Percentiles rank a stretch among this genome's conserved stretches.
phyloP scores from a whole-genome alignment of 2,888 invertebrate species.

The Dexiosoma caninum region DNA sequence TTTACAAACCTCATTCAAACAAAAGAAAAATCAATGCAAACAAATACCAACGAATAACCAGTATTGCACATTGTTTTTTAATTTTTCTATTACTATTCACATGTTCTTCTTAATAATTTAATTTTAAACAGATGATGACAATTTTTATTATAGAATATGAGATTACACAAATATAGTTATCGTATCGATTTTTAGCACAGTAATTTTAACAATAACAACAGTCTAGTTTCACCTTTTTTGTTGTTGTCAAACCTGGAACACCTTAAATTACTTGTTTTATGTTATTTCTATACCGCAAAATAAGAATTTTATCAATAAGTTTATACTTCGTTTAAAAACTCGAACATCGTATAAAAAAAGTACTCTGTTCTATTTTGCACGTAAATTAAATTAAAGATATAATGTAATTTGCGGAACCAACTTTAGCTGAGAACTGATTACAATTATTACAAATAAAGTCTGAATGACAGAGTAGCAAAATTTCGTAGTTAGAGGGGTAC shows the following conservation, averaged over 20 bases:
- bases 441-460: constrained; percentile 15
- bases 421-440: constrained; percentile 36
- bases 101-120: constrained; percentile 5
- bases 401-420: constrained; percentile 42
- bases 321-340: not conserved
- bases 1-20: not conserved
- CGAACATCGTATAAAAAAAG: not conserved
- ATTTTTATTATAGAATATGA: not conserved
- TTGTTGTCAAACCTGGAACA: constrained; percentile 51
- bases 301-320: not conserved
- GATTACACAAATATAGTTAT: not conserved
- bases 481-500: no score
- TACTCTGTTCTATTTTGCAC: not conserved
- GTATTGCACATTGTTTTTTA: constrained; percentile 30
- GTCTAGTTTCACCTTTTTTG: constrained; percentile 55
- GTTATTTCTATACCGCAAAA: not conserved
- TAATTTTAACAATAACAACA: constrained; percentile 52
- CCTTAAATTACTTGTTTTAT: constrained; percentile 37
- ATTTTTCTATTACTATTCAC: constrained; percentile 8
- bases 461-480: constrained; percentile 22
- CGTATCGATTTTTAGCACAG: constrained; percentile 57
- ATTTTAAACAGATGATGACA: not conserved
- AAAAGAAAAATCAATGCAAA: constrained; percentile 52
- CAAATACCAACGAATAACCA: constrained; percentile 50
- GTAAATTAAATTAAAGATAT: constrained; percentile 26